These are phyloP conservation scores for Centrocercus urophasianus DNA, from an alignment of 2,113 vertebrate species.

Conservation along the genomic window DNA sequence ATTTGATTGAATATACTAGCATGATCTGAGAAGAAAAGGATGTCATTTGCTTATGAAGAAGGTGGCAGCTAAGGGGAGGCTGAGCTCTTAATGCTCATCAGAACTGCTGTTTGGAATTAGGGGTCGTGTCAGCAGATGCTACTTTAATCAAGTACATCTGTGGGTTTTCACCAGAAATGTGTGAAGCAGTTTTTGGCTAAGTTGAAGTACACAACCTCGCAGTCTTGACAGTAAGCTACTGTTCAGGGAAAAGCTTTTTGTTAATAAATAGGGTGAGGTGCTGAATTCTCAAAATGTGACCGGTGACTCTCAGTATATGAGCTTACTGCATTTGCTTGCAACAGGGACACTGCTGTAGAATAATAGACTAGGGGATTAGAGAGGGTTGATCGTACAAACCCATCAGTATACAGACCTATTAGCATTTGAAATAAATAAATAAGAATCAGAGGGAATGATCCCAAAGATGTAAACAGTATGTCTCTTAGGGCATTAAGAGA, in stretches of 20 bases:
- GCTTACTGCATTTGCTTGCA: not conserved
- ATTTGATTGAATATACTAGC: not conserved
- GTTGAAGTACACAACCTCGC: not conserved
- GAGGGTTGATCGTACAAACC: not conserved
- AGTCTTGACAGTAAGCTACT: not conserved
- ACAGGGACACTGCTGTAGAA: accelerated
- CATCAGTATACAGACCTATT: not conserved
- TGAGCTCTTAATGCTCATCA: not conserved
- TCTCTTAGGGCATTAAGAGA: not conserved
- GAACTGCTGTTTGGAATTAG: not conserved
- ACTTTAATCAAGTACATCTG: not conserved
- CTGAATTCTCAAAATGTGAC: not conserved
- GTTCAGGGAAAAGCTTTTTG: not conserved
- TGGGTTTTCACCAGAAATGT: not conserved
- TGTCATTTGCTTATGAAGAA: not conserved
- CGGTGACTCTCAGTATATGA: not conserved
- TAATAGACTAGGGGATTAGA: no score
- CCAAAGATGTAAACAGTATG: not conserved
- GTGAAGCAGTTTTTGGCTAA: not conserved
- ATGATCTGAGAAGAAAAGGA: not conserved
- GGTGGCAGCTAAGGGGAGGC: not conserved
- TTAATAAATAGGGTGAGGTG: not conserved
- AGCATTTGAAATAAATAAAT: not conserved
- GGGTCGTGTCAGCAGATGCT: not conserved
- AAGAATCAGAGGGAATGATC: not conserved